Conservation (phyloP, 2,888 invertebrate genomes). For the Cataglyphis livida region DNA sequence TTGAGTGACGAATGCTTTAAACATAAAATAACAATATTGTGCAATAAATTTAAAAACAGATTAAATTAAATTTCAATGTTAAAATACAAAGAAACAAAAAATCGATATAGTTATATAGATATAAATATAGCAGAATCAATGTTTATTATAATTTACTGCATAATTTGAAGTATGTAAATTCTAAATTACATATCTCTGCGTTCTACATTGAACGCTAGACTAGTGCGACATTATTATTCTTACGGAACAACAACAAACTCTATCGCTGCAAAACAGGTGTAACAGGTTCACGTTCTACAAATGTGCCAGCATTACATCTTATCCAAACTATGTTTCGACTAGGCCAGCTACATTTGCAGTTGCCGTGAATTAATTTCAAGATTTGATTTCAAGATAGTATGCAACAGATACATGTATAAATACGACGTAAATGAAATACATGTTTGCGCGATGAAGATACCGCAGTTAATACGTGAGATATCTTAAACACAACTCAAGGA, state of each 20-base stretch:
- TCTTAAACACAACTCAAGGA: neutral
- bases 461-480: constrained; percentile 31
- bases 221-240: constrained; percentile 28
- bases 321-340: constrained; percentile 40
- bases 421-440: constrained; percentile 33
- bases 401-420: constrained; percentile 47
- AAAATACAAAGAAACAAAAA: neutral
- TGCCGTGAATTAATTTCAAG: constrained; percentile 27
- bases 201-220: neutral
- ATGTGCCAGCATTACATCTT: constrained; percentile 34
- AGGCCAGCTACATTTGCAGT: constrained; percentile 31
- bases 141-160: neutral
- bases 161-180: constrained; percentile 14
- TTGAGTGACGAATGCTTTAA: neutral
- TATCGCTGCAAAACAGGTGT: constrained; percentile 37
- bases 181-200: neutral
- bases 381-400: constrained; percentile 22
- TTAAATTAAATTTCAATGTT: neutral
- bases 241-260: constrained; percentile 40
- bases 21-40: neutral
- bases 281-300: constrained; percentile 46
- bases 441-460: constrained; percentile 18
- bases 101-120: too few species aligned
- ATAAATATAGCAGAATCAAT: neutral
- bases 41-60: neutral